A percentile compares a stretch with the other conserved stretches of the same genome.
phyloP scores from a whole-genome alignment of 2,888 invertebrate genomes.

The Choristoneura rosaceana region DNA sequence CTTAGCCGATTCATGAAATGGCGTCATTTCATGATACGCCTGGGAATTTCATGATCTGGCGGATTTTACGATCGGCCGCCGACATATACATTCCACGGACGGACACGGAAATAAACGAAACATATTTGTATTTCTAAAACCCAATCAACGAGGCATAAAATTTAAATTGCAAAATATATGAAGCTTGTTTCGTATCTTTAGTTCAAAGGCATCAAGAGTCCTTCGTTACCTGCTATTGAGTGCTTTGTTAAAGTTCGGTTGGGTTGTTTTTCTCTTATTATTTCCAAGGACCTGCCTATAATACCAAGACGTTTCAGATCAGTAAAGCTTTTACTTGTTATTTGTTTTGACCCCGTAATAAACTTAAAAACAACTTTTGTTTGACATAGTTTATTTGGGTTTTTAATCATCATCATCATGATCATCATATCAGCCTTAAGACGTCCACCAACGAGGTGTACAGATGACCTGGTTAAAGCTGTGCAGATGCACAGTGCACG shows the following conservation, averaged over 20 bases:
- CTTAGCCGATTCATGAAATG: too few relatives aligned
- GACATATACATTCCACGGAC: too few relatives aligned
- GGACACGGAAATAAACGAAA: too few relatives aligned
- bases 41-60: too few relatives aligned
- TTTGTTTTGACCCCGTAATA: constrained; percentile 6
- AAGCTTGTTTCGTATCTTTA: constrained; percentile 1
- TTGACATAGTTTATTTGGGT: neutral
- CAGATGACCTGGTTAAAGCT: too few relatives aligned
- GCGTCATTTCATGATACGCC: too few relatives aligned
- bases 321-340: neutral
- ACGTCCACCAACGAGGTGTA: too few relatives aligned
- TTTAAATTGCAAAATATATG: constrained; percentile 22
- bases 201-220: constrained; percentile 27
- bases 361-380: neutral
- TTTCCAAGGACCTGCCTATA: constrained; percentile 1
- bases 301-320: constrained; percentile 1
- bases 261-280: constrained; percentile 20
- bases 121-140: neutral
- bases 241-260: neutral
- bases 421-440: neutral
- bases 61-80: too few relatives aligned
- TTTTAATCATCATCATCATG: too few relatives aligned
- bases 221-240: constrained; percentile 18
- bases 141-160: constrained; percentile 6
- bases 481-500: too few relatives aligned